Evolutionary conservation across 1,140 invertebrate genomes (phyloP).

Genomic region (Octopus bimaculoides): DNA sequence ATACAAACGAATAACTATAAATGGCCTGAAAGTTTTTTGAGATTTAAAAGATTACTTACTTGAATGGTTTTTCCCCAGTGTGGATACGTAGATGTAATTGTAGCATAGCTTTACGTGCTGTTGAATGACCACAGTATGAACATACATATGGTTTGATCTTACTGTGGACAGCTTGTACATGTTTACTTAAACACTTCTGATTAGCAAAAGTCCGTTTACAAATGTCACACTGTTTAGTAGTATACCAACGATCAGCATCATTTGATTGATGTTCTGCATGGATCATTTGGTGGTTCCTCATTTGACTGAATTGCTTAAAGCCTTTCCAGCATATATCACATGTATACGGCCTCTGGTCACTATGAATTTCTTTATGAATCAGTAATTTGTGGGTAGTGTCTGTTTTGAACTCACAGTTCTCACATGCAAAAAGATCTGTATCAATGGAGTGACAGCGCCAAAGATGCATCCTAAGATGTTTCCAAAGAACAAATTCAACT

Average conservation of each 20-base stretch:
- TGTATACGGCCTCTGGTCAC: constrained; percentile 63
- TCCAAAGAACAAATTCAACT: constrained; percentile 64
- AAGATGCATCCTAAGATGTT: constrained; percentile 66
- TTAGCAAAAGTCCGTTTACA: constrained; percentile 72
- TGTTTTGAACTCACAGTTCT: constrained; percentile 58
- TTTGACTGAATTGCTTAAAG: constrained; percentile 75
- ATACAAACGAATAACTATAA: too few relatives aligned
- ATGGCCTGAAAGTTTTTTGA: too few relatives aligned
- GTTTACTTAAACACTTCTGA: constrained; percentile 73
- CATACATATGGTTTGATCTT: constrained; percentile 76
- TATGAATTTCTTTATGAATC: constrained; percentile 68
- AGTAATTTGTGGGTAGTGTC: constrained; percentile 67
- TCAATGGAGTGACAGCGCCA: constrained; percentile 72
- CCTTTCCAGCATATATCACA: constrained; percentile 71
- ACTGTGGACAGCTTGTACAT: constrained; percentile 75
- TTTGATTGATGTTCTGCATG: constrained; percentile 57
- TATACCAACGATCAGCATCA: constrained; percentile 59
- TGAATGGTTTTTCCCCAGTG: constrained; percentile 62
- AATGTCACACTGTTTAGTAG: constrained; percentile 68
- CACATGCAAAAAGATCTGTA: constrained; percentile 66
- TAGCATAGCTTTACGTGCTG: constrained; percentile 61
- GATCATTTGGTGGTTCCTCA: constrained; percentile 65
- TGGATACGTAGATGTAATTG: constrained; percentile 72
- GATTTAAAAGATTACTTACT: constrained; percentile 29
- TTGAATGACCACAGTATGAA: constrained; percentile 73